These are phyloP conservation scores for Cyprinodon diabolis DNA, from an alignment of 2,797 vertebrate species.

Conservation along the genomic window DNA sequence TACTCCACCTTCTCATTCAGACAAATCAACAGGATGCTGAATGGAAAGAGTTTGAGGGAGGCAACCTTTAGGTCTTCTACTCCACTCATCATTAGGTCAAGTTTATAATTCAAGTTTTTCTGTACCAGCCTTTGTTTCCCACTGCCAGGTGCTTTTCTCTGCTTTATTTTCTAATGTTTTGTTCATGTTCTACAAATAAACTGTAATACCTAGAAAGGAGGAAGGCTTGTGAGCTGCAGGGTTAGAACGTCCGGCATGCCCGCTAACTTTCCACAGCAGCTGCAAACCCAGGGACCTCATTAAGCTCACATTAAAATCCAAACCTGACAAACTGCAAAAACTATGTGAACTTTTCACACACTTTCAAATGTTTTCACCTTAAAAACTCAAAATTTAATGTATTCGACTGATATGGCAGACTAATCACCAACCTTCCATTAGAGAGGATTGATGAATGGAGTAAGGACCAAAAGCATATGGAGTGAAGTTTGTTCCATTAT, in stretches of 20 bases:
- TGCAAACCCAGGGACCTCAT: not conserved
- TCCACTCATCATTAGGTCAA: too few species aligned
- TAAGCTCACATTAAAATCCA: conserved; percentile 13
- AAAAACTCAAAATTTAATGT: not conserved
- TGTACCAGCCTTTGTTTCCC: too few species aligned
- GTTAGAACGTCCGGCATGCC: conserved; percentile 10
- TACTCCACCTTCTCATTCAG: conserved; percentile 31
- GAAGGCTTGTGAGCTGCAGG: conserved; percentile 5
- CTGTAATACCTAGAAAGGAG: not conserved
- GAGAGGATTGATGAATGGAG: not conserved
- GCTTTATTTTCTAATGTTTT: too few species aligned
- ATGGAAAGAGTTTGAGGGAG: conserved; percentile 17
- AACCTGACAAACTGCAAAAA: conserved; percentile 15
- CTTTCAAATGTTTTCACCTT: not conserved
- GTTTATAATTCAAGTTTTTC: too few species aligned
- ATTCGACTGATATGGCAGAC: too few species aligned
- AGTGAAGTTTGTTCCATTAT: too few species aligned
- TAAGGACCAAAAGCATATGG: too few species aligned
- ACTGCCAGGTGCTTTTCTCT: too few species aligned
- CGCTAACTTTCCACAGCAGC: conserved; percentile 50
- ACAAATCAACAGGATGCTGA: not conserved
- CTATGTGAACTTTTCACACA: not conserved
- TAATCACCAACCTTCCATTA: not conserved
- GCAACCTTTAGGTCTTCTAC: not conserved
- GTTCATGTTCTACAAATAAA: too few species aligned